A percentile compares a stretch with the other conserved stretches of the same genome.
Evolutionary conservation across 2,113 vertebrate genomes (phyloP).

Genomic region (Psammodynastes pulverulentus): DNA sequence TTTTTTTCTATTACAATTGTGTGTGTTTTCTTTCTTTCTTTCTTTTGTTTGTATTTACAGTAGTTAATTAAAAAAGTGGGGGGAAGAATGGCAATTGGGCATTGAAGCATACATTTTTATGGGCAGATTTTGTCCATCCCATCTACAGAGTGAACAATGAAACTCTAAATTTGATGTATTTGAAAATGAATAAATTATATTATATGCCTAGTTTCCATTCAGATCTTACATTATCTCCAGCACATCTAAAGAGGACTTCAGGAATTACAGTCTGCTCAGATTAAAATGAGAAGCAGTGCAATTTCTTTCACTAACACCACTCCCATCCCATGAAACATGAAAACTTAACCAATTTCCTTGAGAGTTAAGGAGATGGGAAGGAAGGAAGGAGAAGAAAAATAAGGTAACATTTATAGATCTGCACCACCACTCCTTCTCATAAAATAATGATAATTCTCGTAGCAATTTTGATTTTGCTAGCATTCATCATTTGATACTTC

Average conservation of each 20-base stretch:
- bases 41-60: not conserved
- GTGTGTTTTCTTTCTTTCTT: not conserved
- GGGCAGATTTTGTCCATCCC: not conserved
- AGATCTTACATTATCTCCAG: not conserved
- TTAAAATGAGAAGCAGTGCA: not conserved
- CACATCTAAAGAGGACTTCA: not conserved
- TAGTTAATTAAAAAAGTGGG: not conserved
- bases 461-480: not conserved
- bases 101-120: not conserved
- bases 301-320: not conserved
- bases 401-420: not conserved
- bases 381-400: not conserved
- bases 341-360: not conserved
- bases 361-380: not conserved
- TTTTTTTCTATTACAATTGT: not conserved
- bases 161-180: not conserved
- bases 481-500: not conserved
- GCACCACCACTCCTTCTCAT: not conserved
- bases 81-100: not conserved
- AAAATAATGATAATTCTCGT: not conserved
- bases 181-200: not conserved
- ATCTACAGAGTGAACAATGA: not conserved
- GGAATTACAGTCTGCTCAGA: not conserved
- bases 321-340: not conserved
- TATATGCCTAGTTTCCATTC: not conserved